phyloP scores from a whole-genome alignment of 1,140 invertebrate species.

The Trissolcus basalis region DNA sequence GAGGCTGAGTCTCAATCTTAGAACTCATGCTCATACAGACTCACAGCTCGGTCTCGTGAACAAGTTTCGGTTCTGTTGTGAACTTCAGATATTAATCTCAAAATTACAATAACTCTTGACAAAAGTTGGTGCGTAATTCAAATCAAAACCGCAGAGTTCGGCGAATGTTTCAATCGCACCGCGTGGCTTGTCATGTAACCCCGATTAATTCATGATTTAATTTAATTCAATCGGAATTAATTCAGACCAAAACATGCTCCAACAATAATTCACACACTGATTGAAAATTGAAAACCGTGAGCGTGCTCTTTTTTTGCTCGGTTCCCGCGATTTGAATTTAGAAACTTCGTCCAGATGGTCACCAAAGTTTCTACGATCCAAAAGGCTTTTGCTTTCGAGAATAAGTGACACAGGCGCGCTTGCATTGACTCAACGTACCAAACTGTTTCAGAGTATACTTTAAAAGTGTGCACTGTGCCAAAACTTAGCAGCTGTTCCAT shows the following conservation, averaged over 20 bases:
- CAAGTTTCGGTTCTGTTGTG: conserved; percentile 25
- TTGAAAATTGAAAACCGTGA: too few relatives aligned
- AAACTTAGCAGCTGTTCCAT: conserved; percentile 50
- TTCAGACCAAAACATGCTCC: too few relatives aligned
- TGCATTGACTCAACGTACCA: too few relatives aligned
- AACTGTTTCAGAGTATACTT: conserved; percentile 33
- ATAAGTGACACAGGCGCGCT: too few relatives aligned
- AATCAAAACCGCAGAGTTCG: conserved; percentile 26
- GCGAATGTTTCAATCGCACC: background rate
- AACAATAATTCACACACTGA: conserved; percentile 43
- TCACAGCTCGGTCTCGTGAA: conserved; percentile 23
- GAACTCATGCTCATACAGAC: conserved; percentile 12
- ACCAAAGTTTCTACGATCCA: too few relatives aligned
- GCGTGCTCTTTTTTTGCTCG: too few relatives aligned
- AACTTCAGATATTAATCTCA: conserved; percentile 50
- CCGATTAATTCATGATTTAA: too few relatives aligned
- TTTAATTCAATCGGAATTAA: too few relatives aligned
- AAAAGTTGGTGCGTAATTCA: conserved; percentile 50
- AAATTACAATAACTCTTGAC: conserved; percentile 51
- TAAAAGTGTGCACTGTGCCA: conserved; percentile 42
- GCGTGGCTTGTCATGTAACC: too few relatives aligned
- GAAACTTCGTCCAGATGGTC: conserved; percentile 11
- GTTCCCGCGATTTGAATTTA: conserved; percentile 27
- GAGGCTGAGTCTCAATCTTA: conserved; percentile 32
- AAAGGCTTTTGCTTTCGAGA: too few relatives aligned